Conservation (phyloP, 1,140 invertebrate species). For the Ephestia elutella region DNA sequence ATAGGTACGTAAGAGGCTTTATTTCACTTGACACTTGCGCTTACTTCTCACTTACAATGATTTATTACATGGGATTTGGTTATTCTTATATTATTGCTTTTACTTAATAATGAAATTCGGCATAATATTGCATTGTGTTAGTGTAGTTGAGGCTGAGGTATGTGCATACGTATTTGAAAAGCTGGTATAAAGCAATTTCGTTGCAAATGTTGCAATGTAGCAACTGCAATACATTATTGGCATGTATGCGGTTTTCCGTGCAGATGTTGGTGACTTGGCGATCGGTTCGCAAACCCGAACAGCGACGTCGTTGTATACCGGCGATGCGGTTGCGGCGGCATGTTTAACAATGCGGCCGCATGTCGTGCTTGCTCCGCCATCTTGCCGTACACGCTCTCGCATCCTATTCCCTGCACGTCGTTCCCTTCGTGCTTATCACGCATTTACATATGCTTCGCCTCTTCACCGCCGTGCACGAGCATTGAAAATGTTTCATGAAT, state of each 20-base stretch:
- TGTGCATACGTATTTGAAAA: background rate
- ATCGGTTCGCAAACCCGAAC: background rate
- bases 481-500: slow-evolving; percentile 70
- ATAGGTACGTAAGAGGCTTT: no score
- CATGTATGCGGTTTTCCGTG: slow-evolving; percentile 1
- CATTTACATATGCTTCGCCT: slow-evolving; percentile 67
- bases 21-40: no score
- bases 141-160: background rate
- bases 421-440: slow-evolving; percentile 60
- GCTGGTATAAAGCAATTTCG: background rate
- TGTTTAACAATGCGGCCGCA: slow-evolving; percentile 57
- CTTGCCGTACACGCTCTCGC: slow-evolving; percentile 30
- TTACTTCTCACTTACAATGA: no score
- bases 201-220: background rate
- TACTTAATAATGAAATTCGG: no score
- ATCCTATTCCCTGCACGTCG: slow-evolving; percentile 35
- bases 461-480: slow-evolving; percentile 57
- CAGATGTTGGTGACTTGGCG: slow-evolving; percentile 5
- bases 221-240: slow-evolving; percentile 3
- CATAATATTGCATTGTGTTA: background rate
- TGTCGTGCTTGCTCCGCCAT: slow-evolving; percentile 25
- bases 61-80: no score
- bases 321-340: slow-evolving; percentile 15
- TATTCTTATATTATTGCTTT: no score
- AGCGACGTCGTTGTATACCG: slow-evolving; percentile 2